Evolutionary conservation across 2,113 vertebrate genomes (phyloP).

Genomic region (Chionomys nivalis): DNA sequence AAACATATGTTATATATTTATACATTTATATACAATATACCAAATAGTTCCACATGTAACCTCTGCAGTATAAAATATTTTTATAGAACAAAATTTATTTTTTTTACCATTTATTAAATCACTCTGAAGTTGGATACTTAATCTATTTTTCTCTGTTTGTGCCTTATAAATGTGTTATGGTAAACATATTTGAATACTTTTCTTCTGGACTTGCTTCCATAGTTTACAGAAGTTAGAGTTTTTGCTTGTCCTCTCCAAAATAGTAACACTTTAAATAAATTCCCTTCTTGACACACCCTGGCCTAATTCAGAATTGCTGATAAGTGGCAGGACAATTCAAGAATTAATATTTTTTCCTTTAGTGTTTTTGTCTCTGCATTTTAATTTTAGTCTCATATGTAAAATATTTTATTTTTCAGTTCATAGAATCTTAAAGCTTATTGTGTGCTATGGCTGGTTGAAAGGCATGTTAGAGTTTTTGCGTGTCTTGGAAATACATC

Average conservation of each 20-base stretch:
- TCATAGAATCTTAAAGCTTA: background rate
- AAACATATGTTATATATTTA: background rate
- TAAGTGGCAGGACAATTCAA: background rate
- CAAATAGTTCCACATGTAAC: background rate
- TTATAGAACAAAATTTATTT: background rate
- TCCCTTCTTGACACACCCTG: background rate
- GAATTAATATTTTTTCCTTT: background rate
- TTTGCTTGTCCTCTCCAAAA: background rate
- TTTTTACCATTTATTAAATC: background rate
- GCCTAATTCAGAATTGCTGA: background rate
- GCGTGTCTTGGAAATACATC: background rate
- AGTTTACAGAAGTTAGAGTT: background rate
- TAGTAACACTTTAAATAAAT: background rate
- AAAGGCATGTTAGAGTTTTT: background rate
- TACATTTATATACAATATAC: background rate
- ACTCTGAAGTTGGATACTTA: constrained; percentile 5
- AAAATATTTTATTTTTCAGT: background rate
- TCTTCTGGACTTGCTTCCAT: background rate
- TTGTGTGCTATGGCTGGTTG: background rate
- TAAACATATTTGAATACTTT: background rate
- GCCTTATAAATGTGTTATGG: constrained; percentile 5
- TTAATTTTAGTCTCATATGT: background rate
- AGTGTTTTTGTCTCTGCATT: background rate
- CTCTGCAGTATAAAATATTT: background rate
- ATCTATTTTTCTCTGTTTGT: background rate